Conservation (phyloP, 2,888 invertebrate species). For the Salpingus planirostris region DNA sequence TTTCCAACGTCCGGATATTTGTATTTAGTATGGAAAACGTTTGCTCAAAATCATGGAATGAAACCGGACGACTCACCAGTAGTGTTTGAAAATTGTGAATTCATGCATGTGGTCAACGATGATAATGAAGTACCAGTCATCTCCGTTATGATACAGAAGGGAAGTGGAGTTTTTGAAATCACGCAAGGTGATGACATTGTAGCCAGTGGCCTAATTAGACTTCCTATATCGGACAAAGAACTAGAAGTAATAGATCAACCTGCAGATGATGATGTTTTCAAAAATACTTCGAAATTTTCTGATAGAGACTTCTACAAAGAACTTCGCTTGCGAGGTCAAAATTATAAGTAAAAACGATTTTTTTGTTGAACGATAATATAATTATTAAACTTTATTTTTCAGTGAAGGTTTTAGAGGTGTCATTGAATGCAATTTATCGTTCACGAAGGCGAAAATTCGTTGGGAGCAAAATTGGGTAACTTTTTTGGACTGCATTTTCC, state of each 20-base stretch:
- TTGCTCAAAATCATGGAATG: constrained; percentile 60
- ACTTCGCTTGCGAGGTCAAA: constrained; percentile 59
- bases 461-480: constrained; percentile 84
- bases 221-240: no score
- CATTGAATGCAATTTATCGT: background rate
- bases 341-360: constrained; percentile 17
- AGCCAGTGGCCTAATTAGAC: constrained; percentile 5
- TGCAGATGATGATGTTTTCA: background rate
- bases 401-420: constrained; percentile 25
- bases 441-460: background rate
- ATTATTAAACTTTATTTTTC: no score
- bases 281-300: constrained; percentile 30
- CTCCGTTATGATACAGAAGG: constrained; percentile 8
- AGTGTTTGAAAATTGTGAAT: constrained; percentile 75
- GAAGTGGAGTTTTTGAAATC: constrained; percentile 19
- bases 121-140: constrained; percentile 47
- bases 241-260: no score
- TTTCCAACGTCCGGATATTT: constrained; percentile 83
- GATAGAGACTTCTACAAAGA: constrained; percentile 63
- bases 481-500: constrained; percentile 82
- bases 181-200: background rate
- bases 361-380: constrained; percentile 1
- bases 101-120: constrained; percentile 73
- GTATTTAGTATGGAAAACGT: constrained; percentile 65
- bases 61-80: constrained; percentile 64